Evolutionary conservation across 2,797 vertebrate genomes (phyloP).

Genomic region (Myotis vivesi): DNA sequence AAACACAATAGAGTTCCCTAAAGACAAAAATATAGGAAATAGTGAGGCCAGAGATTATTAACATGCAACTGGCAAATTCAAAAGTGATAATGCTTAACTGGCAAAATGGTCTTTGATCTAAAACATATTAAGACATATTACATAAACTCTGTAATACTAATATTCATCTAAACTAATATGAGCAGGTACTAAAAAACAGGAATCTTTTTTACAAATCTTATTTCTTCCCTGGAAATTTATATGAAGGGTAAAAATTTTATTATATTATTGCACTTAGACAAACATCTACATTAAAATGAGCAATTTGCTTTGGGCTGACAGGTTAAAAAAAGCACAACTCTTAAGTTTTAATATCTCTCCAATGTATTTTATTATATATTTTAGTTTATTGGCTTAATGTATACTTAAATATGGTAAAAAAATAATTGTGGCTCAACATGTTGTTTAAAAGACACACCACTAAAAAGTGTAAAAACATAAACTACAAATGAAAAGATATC

Average conservation of each 20-base stretch:
- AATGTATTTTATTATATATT: not conserved
- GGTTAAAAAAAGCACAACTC: not conserved
- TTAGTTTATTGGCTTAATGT: not conserved
- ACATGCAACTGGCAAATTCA: not conserved
- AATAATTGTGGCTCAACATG: not conserved
- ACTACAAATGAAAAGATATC: not conserved
- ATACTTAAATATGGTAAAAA: not conserved
- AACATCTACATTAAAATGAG: not conserved
- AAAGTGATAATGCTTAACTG: not conserved
- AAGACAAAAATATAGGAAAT: not conserved
- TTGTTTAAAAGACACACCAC: not conserved
- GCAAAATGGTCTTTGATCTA: not conserved
- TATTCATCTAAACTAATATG: not conserved
- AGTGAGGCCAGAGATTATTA: not conserved
- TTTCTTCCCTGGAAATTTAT: not conserved
- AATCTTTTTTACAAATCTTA: not conserved
- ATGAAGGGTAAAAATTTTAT: not conserved
- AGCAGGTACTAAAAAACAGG: not conserved
- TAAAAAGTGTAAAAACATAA: not conserved
- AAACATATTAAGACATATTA: not conserved
- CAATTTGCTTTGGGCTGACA: not conserved
- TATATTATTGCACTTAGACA: not conserved
- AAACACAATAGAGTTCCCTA: not conserved
- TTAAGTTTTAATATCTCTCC: not conserved
- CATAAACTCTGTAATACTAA: not conserved